phyloP scores from a whole-genome alignment of 2,797 vertebrate genomes.

The Acanthurus tractus region DNA sequence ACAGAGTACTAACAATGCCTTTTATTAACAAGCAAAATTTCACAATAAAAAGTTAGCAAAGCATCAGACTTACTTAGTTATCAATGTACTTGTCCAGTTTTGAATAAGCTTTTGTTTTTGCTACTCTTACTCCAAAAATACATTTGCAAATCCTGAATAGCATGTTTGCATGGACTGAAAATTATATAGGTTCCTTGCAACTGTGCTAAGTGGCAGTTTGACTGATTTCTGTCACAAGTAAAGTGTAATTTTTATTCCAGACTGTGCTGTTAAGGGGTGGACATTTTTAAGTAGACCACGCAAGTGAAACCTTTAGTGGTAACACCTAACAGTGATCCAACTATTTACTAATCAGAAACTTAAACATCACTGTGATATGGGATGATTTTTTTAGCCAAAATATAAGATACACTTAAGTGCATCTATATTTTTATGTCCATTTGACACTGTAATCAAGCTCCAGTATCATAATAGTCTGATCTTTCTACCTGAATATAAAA shows the following conservation, averaged over 20 bases:
- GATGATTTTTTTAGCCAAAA: not conserved
- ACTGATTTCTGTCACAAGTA: too few relatives aligned
- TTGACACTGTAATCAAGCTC: not conserved
- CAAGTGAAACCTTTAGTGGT: not conserved
- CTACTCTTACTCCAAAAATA: not conserved
- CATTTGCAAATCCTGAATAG: not conserved
- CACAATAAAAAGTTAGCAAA: not conserved
- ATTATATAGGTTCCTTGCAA: not conserved
- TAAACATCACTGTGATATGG: not conserved
- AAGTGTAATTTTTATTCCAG: not conserved
- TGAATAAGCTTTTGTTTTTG: not conserved
- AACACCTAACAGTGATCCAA: not conserved
- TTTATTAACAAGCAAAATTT: not conserved
- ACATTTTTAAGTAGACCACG: too few relatives aligned
- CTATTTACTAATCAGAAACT: not conserved
- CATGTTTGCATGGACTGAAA: not conserved
- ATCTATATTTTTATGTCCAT: not conserved
- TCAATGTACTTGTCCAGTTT: not conserved
- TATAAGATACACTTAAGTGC: not conserved
- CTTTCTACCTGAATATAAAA: slow-evolving; percentile 29
- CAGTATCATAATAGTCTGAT: not conserved
- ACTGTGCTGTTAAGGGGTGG: not conserved
- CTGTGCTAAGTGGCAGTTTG: too few relatives aligned
- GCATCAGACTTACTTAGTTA: not conserved
- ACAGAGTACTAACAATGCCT: not conserved